These are phyloP conservation scores for Brachionus koreanus DNA, from an alignment of 1,140 invertebrate species.

Conservation along the genomic window DNA sequence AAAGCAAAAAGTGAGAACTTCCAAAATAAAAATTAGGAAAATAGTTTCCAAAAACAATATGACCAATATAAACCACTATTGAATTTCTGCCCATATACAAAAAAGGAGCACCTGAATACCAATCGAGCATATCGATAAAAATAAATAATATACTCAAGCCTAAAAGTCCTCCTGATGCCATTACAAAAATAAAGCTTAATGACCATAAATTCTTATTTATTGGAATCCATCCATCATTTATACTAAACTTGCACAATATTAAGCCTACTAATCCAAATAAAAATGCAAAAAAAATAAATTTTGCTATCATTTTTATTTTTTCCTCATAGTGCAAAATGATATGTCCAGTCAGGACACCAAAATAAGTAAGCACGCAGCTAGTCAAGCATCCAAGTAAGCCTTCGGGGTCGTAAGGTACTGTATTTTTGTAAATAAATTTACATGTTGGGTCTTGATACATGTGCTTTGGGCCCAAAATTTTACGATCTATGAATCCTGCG, in stretches of 20 bases:
- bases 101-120: slow-evolving; percentile 80
- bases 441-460: slow-evolving; percentile 71
- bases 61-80: slow-evolving; percentile 78
- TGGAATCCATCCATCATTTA: slow-evolving; percentile 70
- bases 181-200: slow-evolving; percentile 69
- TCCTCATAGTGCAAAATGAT: slow-evolving; percentile 60
- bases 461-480: slow-evolving; percentile 69
- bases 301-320: slow-evolving; percentile 67
- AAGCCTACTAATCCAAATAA: slow-evolving; percentile 66
- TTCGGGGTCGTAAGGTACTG: slow-evolving; percentile 61
- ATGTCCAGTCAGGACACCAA: slow-evolving; percentile 64
- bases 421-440: slow-evolving; percentile 52
- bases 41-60: slow-evolving; percentile 70
- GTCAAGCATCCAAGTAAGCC: slow-evolving; percentile 67
- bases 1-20: slow-evolving; percentile 66
- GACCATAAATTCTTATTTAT: slow-evolving; percentile 83
- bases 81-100: slow-evolving; percentile 76
- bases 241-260: not conserved
- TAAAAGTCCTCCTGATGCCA: slow-evolving; percentile 67
- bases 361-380: slow-evolving; percentile 67
- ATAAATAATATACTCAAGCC: slow-evolving; percentile 71
- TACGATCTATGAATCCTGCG: slow-evolving; percentile 72
- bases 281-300: slow-evolving; percentile 56
- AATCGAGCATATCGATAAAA: slow-evolving; percentile 70
- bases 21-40: slow-evolving; percentile 70